Conservation (phyloP, 2,888 invertebrate genomes). For the Automeris io region DNA sequence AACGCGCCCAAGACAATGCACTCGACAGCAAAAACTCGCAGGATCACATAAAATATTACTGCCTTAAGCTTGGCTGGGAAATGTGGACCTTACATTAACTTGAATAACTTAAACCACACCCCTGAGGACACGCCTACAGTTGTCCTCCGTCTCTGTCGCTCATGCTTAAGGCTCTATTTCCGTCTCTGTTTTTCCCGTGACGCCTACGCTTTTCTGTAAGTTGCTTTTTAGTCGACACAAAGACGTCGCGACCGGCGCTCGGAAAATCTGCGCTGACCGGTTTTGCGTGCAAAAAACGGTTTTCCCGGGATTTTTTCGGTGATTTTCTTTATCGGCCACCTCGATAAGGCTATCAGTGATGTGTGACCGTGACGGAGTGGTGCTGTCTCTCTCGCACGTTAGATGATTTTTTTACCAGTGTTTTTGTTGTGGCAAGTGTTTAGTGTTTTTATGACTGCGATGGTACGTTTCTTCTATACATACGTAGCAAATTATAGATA, state of each 20-base stretch:
- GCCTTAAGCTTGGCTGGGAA: slow-evolving; percentile 20
- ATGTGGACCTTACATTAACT: slow-evolving; percentile 54
- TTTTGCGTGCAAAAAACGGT: slow-evolving; percentile 15
- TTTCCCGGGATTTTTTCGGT: slow-evolving; percentile 5
- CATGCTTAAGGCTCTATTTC: slow-evolving; percentile 22
- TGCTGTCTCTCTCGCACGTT: slow-evolving; percentile 26
- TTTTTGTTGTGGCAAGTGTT: too few relatives aligned
- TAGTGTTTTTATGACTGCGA: too few relatives aligned
- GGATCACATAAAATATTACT: slow-evolving; percentile 52
- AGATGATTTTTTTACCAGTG: not conserved
- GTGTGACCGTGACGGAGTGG: slow-evolving; percentile 26
- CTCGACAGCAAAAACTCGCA: slow-evolving; percentile 42
- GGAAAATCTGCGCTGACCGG: slow-evolving; percentile 18
- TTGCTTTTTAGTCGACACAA: slow-evolving; percentile 68
- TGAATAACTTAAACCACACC: slow-evolving; percentile 59
- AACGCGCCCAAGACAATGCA: slow-evolving; percentile 59
- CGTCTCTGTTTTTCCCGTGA: slow-evolving; percentile 43
- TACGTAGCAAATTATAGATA: too few relatives aligned
- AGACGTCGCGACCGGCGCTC: slow-evolving; percentile 56
- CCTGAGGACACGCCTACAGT: slow-evolving; percentile 49
- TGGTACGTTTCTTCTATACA: too few relatives aligned
- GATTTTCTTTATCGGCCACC: slow-evolving; percentile 24
- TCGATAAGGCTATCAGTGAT: slow-evolving; percentile 21
- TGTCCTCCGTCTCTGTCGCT: slow-evolving; percentile 31
- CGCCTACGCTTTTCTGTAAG: slow-evolving; percentile 63